Percentiles rank a stretch among this genome's conserved stretches.
phyloP scores from a whole-genome alignment of 2,888 invertebrate genomes.

The Aplocera efformata region DNA sequence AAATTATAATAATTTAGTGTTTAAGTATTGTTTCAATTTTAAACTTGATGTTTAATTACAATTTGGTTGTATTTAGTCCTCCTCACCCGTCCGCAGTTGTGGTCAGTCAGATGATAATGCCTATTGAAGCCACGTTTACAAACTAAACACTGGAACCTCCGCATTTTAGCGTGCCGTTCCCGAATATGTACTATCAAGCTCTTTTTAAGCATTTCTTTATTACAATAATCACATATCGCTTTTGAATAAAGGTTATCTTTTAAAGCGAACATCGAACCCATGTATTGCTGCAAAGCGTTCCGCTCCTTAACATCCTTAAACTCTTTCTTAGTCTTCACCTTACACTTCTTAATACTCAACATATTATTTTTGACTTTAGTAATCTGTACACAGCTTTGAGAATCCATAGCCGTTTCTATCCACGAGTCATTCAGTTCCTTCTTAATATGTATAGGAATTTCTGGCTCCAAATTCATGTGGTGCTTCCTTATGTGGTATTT shows the following conservation, averaged over 20 bases:
- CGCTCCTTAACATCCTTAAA: conserved; percentile 2
- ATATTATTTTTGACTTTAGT: conserved; percentile 58
- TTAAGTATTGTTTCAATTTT: no score
- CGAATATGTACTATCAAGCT: conserved; percentile 55
- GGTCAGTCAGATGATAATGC: conserved; percentile 52
- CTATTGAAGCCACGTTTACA: conserved; percentile 46
- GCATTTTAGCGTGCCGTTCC: conserved; percentile 52
- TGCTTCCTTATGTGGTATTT: conserved; percentile 52
- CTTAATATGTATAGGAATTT: conserved; percentile 28
- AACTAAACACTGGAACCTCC: conserved; percentile 44
- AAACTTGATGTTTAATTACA: no score
- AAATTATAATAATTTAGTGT: no score
- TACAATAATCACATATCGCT: conserved; percentile 61
- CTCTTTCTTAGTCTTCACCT: conserved; percentile 25
- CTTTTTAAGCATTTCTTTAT: conserved; percentile 65
- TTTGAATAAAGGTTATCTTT: conserved; percentile 47
- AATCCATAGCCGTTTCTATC: conserved; percentile 49
- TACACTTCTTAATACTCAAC: conserved; percentile 47
- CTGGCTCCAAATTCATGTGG: conserved; percentile 46
- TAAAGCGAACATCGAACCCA: conserved; percentile 39
- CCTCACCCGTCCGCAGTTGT: conserved; percentile 40
- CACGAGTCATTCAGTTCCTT: conserved; percentile 57
- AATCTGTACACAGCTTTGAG: conserved; percentile 51
- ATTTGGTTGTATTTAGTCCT: conserved; percentile 1
- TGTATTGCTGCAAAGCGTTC: conserved; percentile 30